Conservation (phyloP, 2,113 vertebrate species). For the Trichomycterus rosablanca region DNA sequence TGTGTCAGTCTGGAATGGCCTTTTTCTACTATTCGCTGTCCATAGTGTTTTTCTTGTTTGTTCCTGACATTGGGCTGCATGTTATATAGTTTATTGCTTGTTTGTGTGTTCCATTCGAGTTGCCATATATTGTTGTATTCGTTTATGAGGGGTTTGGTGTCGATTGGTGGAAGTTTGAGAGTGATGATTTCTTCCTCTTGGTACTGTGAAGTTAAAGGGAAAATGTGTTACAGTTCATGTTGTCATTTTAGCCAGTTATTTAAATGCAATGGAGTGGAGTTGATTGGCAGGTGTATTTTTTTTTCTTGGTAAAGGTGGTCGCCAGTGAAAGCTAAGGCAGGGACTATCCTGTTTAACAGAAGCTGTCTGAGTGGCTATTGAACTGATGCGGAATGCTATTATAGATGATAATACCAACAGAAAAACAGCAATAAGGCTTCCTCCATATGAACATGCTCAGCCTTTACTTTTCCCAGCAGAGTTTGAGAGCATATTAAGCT, state of each 20-base stretch:
- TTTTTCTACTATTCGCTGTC: too few species aligned
- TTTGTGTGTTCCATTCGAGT: too few species aligned
- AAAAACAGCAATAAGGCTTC: constrained; percentile 29
- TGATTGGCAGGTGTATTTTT: constrained; percentile 44
- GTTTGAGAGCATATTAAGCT: constrained; percentile 37
- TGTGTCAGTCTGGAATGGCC: too few species aligned
- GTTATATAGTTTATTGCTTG: too few species aligned
- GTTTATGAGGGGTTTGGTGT: too few species aligned
- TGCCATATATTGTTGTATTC: too few species aligned
- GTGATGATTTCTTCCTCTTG: too few species aligned
- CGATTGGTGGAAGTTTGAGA: too few species aligned
- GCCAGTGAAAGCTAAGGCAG: constrained; percentile 29
- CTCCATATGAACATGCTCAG: constrained; percentile 10
- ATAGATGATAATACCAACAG: constrained; percentile 43
- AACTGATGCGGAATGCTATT: constrained; percentile 40
- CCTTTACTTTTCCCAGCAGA: constrained; percentile 7
- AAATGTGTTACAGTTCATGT: not conserved
- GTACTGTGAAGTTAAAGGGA: not conserved
- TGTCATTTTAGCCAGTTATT: constrained; percentile 40
- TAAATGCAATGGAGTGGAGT: constrained; percentile 36
- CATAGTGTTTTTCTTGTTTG: too few species aligned
- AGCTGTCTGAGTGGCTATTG: constrained; percentile 40
- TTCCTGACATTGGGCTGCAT: too few species aligned
- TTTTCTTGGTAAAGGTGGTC: constrained; percentile 24
- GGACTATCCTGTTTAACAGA: constrained; percentile 24